Evolutionary conservation across 2,888 invertebrate species (phyloP).

Genomic region (Amphipyra tragopoginis): DNA sequence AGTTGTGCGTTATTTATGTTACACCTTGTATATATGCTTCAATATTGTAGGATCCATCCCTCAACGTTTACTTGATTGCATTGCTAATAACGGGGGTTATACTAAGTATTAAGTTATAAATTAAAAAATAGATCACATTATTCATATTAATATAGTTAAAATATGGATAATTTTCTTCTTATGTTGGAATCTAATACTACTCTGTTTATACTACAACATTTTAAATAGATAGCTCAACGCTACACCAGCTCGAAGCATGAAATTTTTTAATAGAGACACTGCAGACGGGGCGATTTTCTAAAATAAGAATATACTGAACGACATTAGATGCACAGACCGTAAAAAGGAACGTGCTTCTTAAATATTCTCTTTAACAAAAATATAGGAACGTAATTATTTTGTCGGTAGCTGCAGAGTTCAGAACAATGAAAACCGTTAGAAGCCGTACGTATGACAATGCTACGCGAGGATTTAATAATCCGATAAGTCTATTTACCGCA

Average conservation of each 20-base stretch:
- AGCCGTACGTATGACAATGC: not conserved
- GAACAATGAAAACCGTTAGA: not conserved
- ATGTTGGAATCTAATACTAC: conserved; percentile 17
- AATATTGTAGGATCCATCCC: too few species aligned
- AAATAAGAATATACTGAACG: conserved; percentile 35
- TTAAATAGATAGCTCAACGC: conserved; percentile 12
- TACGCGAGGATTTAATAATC: not conserved
- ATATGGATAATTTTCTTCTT: too few species aligned
- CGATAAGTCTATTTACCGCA: too few species aligned
- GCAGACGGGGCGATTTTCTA: conserved; percentile 28
- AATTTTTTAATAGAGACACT: conserved; percentile 30
- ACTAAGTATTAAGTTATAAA: too few species aligned
- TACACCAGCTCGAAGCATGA: conserved; percentile 13
- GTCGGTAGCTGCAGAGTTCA: conserved; percentile 1
- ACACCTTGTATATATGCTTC: too few species aligned
- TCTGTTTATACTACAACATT: conserved; percentile 20
- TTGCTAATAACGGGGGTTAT: too few species aligned
- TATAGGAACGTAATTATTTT: conserved; percentile 18
- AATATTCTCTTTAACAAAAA: conserved; percentile 28
- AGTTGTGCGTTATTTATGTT: too few species aligned
- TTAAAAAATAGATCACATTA: too few species aligned
- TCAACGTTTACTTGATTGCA: too few species aligned
- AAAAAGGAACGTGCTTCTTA: too few species aligned
- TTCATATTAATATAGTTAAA: too few species aligned
- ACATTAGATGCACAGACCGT: conserved; percentile 25